Evolutionary conservation across 2,113 vertebrate species (phyloP), one percentile per base, ranked within the genome.

Genomic region (Pachyramphus minor): DNA sequence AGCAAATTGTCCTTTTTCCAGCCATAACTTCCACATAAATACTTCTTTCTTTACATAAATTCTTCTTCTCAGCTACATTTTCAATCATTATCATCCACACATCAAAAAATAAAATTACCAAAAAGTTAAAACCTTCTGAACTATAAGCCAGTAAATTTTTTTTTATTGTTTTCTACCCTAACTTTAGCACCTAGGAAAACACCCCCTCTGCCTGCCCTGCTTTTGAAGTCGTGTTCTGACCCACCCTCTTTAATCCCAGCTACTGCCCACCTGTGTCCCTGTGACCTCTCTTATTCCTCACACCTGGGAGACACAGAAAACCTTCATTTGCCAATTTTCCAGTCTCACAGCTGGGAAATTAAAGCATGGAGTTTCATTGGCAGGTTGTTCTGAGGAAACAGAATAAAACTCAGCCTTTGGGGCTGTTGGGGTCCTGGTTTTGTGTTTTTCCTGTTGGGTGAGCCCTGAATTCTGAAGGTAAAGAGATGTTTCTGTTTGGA

Each of bases 41-140:
- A 1, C 2, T 4, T 21, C 18, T 17, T 52, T 52, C 50, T 52
- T 52, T 16, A 28, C 4, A 2, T 4, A 25, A 28, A 14, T 9
- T 52, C 25, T 52, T 52, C 14, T 52, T 23, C 12, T 4, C 5
- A 14, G 0, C 2, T 18, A 16, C 9, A 7, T 1, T 37, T 47
- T 8, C 5, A 12, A 1, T 3, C 1, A 3, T 3, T 1, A 8
- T 1, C 4, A 15, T 0, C 7, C 23, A 24, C 23, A 12, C 1
- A 13, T 3, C 11, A 30, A 55, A 76, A 3, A 37, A 4, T 12
- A 7, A 50, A 49, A 47, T 18, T 9, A 11, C 41, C 14, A 4
- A n/a, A 14, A 33, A 18, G 35, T 2, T 3, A 33, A 16, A 20
- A 16, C 1, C 9, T 22, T 15, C 0, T 52, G 14, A 11, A 18